Evolutionary conservation across 2,888 invertebrate genomes (phyloP).

Genomic region (Phymatocera aterrima): DNA sequence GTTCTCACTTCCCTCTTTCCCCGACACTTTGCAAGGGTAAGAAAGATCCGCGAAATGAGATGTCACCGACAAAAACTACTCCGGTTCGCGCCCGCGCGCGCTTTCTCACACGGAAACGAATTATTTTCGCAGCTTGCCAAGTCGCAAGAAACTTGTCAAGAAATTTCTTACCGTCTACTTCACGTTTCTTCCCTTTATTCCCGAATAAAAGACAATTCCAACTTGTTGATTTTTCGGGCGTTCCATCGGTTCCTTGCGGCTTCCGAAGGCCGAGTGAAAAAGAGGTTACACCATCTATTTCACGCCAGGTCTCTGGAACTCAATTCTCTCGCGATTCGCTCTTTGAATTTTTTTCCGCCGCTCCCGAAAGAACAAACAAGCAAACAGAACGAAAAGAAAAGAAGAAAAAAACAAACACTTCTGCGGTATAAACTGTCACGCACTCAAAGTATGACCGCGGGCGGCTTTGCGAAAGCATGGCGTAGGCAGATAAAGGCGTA

Average conservation of each 20-base stretch:
- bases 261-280: background rate
- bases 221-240: constrained; percentile 30
- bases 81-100: constrained; percentile 39
- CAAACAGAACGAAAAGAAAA: background rate
- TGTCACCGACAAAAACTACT: constrained; percentile 54
- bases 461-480: constrained; percentile 41
- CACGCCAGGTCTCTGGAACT: too few species aligned
- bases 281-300: background rate
- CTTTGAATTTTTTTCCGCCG: background rate
- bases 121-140: constrained; percentile 33
- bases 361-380: background rate
- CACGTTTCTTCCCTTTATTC: constrained; percentile 7
- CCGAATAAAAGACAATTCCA: background rate
- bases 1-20: constrained; percentile 26
- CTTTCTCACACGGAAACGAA: constrained; percentile 35
- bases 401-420: too few species aligned
- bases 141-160: background rate
- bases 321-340: background rate
- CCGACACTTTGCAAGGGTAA: background rate
- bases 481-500: constrained; percentile 45
- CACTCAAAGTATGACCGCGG: constrained; percentile 40
- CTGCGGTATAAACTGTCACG: background rate
- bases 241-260: background rate
- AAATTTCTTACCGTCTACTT: constrained; percentile 42
- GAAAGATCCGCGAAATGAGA: constrained; percentile 52